A percentile compares a stretch with the other conserved stretches of the same genome.
Conservation (phyloP, 2,797 vertebrate species). For the Pipistrellus nathusii region DNA sequence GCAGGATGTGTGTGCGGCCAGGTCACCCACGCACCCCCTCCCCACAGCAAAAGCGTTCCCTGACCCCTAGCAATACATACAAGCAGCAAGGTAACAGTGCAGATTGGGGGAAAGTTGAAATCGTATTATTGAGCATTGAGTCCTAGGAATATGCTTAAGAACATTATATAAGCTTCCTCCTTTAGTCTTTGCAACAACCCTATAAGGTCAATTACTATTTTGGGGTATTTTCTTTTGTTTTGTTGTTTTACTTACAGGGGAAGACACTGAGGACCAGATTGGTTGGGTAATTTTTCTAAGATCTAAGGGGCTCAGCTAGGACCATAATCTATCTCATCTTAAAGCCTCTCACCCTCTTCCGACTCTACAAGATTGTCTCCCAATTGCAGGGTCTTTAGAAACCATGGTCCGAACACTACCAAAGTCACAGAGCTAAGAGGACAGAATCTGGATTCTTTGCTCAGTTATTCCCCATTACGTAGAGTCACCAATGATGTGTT, state of each 20-base stretch:
- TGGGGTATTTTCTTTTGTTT: too few relatives aligned
- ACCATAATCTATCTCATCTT: neutral
- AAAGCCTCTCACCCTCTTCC: neutral
- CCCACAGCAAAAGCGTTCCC: neutral
- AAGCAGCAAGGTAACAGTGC: neutral
- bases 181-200: neutral
- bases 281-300: neutral
- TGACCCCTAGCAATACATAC: neutral
- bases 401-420: neutral
- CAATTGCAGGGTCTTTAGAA: slow-evolving; percentile 3
- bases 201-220: neutral
- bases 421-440: neutral
- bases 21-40: neutral
- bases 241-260: neutral
- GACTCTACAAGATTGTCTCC: neutral
- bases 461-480: neutral
- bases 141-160: neutral
- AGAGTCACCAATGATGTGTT: neutral
- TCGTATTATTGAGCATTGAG: neutral
- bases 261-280: neutral
- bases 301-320: neutral
- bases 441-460: neutral
- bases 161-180: neutral
- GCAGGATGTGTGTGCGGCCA: neutral
- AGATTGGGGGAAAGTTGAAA: neutral